Evolutionary conservation across 1,140 invertebrate genomes (phyloP).

Genomic region (Drosophila azteca): DNA sequence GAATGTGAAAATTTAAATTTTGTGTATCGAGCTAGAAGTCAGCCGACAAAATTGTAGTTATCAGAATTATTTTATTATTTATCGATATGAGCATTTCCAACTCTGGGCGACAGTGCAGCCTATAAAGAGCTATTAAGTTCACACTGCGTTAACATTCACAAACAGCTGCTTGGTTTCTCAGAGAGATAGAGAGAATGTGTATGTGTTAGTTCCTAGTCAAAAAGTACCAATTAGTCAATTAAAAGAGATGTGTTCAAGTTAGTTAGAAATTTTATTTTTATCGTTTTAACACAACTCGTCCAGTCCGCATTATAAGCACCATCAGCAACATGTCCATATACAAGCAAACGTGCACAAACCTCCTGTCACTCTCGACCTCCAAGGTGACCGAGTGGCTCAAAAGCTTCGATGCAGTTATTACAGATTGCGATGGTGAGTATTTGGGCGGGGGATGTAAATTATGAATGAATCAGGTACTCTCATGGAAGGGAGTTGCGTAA

Average conservation of each 20-base stretch:
- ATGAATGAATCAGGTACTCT: slow-evolving; percentile 5
- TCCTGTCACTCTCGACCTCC: slow-evolving; percentile 81
- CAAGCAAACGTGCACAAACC: slow-evolving; percentile 75
- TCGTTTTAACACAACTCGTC: too few relatives aligned
- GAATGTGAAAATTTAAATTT: too few relatives aligned
- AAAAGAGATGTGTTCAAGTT: slow-evolving; percentile 38
- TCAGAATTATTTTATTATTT: too few relatives aligned
- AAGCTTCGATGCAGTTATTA: slow-evolving; percentile 91
- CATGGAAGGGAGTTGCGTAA: slow-evolving; percentile 26
- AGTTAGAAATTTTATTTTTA: not conserved
- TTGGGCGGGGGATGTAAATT: not conserved
- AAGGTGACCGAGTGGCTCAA: slow-evolving; percentile 87
- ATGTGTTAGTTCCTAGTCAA: slow-evolving; percentile 16
- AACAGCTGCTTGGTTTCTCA: slow-evolving; percentile 39
- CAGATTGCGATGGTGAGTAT: slow-evolving; percentile 92
- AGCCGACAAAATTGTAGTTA: too few relatives aligned
- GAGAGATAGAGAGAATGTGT: not conserved
- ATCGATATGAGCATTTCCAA: too few relatives aligned
- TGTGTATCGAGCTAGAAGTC: too few relatives aligned
- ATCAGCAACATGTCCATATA: slow-evolving; percentile 47
- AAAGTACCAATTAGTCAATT: slow-evolving; percentile 35
- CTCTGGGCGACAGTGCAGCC: too few relatives aligned
- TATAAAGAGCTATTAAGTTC: too few relatives aligned
- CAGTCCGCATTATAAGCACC: not conserved
- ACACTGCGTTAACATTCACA: slow-evolving; percentile 10